These are phyloP conservation scores for Callipepla californica DNA, from an alignment of 2,113 vertebrate species.

Conservation along the genomic window DNA sequence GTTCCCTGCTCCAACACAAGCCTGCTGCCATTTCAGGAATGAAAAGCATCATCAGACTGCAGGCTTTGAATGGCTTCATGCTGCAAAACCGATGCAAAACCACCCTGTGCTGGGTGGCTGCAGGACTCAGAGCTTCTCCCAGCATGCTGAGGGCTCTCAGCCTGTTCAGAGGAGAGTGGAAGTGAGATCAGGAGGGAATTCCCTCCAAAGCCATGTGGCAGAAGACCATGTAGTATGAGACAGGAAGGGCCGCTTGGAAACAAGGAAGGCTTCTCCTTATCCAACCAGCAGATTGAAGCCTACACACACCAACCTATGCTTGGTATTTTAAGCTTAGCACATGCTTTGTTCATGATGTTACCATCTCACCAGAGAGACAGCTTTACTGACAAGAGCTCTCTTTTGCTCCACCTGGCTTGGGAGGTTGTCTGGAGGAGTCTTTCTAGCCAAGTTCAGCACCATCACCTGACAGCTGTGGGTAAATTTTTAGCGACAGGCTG, in stretches of 20 bases:
- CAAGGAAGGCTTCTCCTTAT: neutral
- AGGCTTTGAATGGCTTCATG: neutral
- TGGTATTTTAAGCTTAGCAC: neutral
- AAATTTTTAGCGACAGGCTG: no score
- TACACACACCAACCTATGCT: neutral
- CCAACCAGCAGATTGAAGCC: neutral
- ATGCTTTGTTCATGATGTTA: neutral
- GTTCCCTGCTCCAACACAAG: neutral
- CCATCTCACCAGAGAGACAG: neutral
- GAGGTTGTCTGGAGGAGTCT: neutral
- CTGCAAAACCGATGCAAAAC: neutral
- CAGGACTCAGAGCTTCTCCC: no score
- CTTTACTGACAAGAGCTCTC: neutral
- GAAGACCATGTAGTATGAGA: neutral
- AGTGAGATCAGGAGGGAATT: no score
- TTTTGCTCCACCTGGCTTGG: rapidly evolving
- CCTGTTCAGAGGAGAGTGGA: no score
- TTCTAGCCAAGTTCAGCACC: neutral
- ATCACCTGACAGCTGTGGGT: rapidly evolving
- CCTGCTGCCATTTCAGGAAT: neutral
- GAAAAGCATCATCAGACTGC: neutral
- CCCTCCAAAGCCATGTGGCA: rapidly evolving
- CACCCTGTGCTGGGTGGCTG: no score
- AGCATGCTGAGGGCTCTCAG: no score
- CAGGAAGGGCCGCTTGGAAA: neutral